Evolutionary conservation across 1,140 invertebrate genomes (phyloP).

Genomic region (Cryptotermes secundus): DNA sequence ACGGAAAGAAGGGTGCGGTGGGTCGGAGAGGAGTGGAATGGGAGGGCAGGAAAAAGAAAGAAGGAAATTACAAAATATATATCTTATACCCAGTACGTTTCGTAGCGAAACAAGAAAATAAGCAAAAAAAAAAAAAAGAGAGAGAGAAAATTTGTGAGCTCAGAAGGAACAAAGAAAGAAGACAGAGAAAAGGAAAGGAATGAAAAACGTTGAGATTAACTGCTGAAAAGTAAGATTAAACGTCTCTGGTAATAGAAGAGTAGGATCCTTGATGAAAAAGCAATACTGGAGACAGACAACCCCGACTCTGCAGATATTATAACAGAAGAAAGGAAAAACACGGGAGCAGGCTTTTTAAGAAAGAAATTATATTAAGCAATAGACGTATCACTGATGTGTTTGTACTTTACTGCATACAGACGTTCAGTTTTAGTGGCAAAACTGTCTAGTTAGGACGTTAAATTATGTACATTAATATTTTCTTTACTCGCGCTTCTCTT

Average conservation of each 20-base stretch:
- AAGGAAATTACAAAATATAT: slow-evolving; percentile 20
- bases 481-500: no score
- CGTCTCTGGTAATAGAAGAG: not conserved
- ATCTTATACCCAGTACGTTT: not conserved
- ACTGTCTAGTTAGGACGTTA: no score
- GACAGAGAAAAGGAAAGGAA: not conserved
- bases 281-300: not conserved
- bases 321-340: no score
- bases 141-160: slow-evolving; percentile 14
- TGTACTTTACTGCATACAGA: no score
- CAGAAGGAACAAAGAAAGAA: not conserved
- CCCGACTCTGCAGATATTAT: not conserved
- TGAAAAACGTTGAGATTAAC: not conserved
- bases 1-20: not conserved
- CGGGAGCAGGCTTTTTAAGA: no score
- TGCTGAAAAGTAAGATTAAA: not conserved
- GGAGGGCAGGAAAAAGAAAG: not conserved
- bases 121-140: no score
- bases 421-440: no score
- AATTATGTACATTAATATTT: no score
- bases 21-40: not conserved
- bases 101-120: not conserved
- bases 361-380: no score
- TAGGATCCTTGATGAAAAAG: not conserved
- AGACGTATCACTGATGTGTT: no score